These are phyloP conservation scores for Peromyscus melanophrys DNA, from an alignment of 2,797 vertebrate species.

Conservation along the genomic window DNA sequence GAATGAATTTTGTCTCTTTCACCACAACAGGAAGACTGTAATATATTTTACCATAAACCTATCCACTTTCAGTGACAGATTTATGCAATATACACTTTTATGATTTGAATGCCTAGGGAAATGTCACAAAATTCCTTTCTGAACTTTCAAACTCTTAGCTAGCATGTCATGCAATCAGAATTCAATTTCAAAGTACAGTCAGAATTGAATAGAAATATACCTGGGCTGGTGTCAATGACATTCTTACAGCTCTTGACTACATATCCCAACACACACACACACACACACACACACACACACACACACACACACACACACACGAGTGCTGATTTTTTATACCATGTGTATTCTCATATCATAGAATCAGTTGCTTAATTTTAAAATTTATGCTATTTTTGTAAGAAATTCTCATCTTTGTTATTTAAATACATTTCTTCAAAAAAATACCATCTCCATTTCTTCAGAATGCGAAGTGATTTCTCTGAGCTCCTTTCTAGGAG, in stretches of 20 bases:
- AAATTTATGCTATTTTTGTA: background rate
- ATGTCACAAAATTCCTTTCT: background rate
- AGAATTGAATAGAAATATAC: background rate
- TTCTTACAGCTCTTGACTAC: background rate
- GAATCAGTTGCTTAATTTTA: no score
- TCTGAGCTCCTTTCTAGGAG: background rate
- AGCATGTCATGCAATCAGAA: background rate
- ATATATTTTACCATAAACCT: background rate
- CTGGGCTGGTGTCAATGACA: background rate
- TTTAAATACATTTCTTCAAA: background rate
- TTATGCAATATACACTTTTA: slow-evolving; percentile 8
- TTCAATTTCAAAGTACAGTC: background rate
- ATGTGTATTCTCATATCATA: no score
- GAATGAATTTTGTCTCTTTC: background rate
- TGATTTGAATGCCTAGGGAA: background rate
- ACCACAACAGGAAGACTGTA: background rate
- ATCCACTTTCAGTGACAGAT: background rate
- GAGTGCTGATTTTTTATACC: no score
- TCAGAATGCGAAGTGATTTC: background rate
- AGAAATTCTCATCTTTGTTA: background rate
- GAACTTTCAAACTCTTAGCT: background rate
- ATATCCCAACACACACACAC: no score
- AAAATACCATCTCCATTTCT: background rate
- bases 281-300: no score
- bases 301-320: no score